Evolutionary conservation across 2,113 vertebrate species (phyloP), one percentile per base, ranked within the genome.

Genomic region (Motacilla tschutschensis): DNA sequence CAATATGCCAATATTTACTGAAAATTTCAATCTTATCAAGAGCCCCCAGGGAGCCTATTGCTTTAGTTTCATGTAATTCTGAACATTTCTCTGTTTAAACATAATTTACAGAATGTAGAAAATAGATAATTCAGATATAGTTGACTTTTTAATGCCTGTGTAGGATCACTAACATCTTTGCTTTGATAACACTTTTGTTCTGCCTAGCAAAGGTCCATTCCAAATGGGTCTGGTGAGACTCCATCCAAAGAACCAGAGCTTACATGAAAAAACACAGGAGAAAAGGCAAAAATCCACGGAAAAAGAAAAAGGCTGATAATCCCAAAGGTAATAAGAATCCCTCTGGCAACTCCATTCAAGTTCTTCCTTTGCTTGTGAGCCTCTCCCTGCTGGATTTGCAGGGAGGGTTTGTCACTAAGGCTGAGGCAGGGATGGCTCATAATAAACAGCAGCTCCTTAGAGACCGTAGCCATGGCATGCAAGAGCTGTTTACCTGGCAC

Each of bases 381-480:
- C 60, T 75, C 67, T 90, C 77, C 66, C 48, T 83, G 64, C 63
- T 63, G 88, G 33, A 21, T 55, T 88, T 71, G 70, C 87, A 82
- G 80, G 14, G 48, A 88, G 43, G 53, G 86, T 86, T 94, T 85
- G 94, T 93, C 95, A 76, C 94, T 82, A 70, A 82, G 74, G 75
- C 83, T 2, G 6, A 66, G 77, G 50, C 54, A 70, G 73, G 83
- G 66, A 76, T 11, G 20, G 85, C 51, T 93, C 95, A 90, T 60
- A 55, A 87, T 92, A 96, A 96, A 97, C 95, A 95, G 66, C 86
- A 90, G 92, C 93, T 92, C 96, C 97, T 96, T 96, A 85, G 97
- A 97, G 85, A 97, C 97, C 1, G 96, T 97, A 95, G 96, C 84
- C 93, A 96, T 46, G 95, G 89, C 65, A 85, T 74, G 69, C 8